phyloP scores from a whole-genome alignment of 2,113 vertebrate genomes.

The Phylloscopus whistleri region DNA sequence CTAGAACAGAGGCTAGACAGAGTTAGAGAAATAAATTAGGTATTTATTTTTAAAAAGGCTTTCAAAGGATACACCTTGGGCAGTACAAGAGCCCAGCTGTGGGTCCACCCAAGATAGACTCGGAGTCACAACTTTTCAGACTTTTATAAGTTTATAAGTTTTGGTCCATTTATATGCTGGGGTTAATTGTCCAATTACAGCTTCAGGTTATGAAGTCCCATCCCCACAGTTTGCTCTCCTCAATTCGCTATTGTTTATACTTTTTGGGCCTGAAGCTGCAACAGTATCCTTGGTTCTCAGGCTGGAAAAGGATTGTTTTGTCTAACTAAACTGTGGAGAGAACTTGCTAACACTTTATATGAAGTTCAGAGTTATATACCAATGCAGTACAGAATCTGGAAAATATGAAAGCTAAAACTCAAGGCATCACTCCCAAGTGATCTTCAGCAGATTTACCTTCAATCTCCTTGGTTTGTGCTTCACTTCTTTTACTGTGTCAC shows the following conservation, averaged over 20 bases:
- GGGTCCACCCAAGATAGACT: neutral
- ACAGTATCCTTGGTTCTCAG: neutral
- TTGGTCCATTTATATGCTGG: neutral
- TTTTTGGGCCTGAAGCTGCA: neutral
- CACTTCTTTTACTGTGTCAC: neutral
- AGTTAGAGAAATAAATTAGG: too few relatives aligned
- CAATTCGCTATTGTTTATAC: neutral
- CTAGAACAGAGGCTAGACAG: neutral
- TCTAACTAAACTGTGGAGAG: neutral
- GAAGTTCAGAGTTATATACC: neutral
- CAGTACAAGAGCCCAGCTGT: neutral
- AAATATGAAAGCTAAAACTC: neutral
- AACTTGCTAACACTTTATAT: neutral
- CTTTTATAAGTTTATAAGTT: neutral
- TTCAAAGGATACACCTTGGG: neutral
- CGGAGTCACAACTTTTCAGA: neutral
- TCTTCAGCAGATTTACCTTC: neutral
- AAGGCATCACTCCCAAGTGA: neutral
- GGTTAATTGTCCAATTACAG: neutral
- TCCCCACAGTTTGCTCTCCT: neutral
- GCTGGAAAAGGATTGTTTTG: neutral
- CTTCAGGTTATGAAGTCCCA: neutral
- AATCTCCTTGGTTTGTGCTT: neutral
- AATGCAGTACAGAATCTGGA: neutral
- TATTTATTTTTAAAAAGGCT: too few relatives aligned